Evolutionary conservation across 1,140 invertebrate species (phyloP).

Genomic region (Drosophila sproati): DNA sequence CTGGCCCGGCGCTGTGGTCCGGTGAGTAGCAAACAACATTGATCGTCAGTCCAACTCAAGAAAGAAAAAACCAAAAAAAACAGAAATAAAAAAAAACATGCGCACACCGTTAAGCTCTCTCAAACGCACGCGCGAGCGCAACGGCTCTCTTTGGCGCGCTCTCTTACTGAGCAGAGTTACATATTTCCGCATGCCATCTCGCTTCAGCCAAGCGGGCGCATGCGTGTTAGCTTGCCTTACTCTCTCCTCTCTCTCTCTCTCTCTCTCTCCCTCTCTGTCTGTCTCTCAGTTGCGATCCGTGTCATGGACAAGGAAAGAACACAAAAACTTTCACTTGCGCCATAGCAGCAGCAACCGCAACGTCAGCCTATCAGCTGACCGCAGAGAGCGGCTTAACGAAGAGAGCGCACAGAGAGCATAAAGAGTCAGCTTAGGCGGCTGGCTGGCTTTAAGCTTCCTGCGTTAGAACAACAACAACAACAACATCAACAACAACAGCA

Average conservation of each 20-base stretch:
- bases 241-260: slow-evolving; percentile 1
- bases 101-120: slow-evolving; percentile 18
- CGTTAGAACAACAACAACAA: slow-evolving; percentile 37
- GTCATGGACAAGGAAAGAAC: slow-evolving; percentile 60
- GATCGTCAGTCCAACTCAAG: slow-evolving; percentile 3
- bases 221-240: not conserved
- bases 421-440: slow-evolving; percentile 31
- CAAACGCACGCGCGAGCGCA: not conserved
- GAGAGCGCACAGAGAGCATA: slow-evolving; percentile 12
- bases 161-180: slow-evolving; percentile 18
- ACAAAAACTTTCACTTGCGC: slow-evolving; percentile 53
- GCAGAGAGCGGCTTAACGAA: slow-evolving; percentile 13
- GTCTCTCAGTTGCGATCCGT: slow-evolving; percentile 34
- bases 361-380: slow-evolving; percentile 37
- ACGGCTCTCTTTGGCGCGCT: slow-evolving; percentile 5
- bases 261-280: slow-evolving; percentile 5
- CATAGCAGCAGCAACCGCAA: slow-evolving; percentile 3
- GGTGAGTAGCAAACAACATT: slow-evolving; percentile 66
- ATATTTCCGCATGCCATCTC: slow-evolving; percentile 54
- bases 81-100: slow-evolving; percentile 10
- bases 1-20: slow-evolving; percentile 84
- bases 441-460: slow-evolving; percentile 48
- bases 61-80: not conserved
- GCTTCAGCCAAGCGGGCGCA: slow-evolving; percentile 10
- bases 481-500: slow-evolving; percentile 22